phyloP scores from a whole-genome alignment of 2,797 vertebrate genomes.

The Poeciliopsis turneri region DNA sequence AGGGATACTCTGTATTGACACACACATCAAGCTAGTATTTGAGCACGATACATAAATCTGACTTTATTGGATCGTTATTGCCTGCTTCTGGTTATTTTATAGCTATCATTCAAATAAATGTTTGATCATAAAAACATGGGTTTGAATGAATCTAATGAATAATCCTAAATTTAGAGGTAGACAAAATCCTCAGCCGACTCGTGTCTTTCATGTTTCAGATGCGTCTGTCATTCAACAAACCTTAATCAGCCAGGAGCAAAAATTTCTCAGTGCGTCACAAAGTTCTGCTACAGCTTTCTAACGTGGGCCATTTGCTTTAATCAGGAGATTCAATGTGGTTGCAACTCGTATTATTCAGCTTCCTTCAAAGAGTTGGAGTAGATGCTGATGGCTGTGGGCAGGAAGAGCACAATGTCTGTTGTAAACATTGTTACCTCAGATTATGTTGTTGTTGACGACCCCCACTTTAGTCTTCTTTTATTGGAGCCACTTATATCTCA shows the following conservation, averaged over 20 bases:
- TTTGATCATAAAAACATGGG: background rate
- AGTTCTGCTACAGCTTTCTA: background rate
- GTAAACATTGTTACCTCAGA: background rate
- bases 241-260: background rate
- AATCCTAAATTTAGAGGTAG: background rate
- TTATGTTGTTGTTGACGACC: background rate
- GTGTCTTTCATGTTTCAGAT: background rate
- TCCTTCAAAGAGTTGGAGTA: background rate
- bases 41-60: background rate
- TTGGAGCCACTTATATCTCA: background rate
- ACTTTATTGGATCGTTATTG: background rate
- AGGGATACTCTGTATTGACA: background rate
- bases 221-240: background rate
- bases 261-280: background rate
- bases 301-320: background rate
- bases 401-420: background rate
- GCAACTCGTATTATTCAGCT: background rate
- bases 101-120: background rate
- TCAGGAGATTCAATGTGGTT: background rate
- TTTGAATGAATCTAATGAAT: background rate
- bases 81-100: background rate
- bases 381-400: background rate
- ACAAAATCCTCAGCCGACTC: background rate
- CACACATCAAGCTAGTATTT: background rate
- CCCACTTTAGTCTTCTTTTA: background rate